Evolutionary conservation across 1,140 invertebrate genomes (phyloP).

Genomic region (Zaprionus inermis): DNA sequence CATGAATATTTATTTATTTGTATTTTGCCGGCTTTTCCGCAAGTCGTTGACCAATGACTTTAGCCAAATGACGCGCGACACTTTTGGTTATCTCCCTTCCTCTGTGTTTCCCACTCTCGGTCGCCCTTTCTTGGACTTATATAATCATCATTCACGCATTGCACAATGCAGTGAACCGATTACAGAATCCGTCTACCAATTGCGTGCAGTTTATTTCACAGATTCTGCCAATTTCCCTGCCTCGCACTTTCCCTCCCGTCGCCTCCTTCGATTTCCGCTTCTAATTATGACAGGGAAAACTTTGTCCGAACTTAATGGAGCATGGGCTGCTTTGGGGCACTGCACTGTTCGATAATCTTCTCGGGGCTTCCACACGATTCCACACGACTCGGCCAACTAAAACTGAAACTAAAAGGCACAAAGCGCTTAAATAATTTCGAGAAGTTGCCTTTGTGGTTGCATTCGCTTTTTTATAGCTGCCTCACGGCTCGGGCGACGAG

Average conservation of each 20-base stretch:
- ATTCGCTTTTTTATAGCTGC: slow-evolving; percentile 50
- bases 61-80: slow-evolving; percentile 6
- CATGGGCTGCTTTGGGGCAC: not conserved
- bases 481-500: slow-evolving; percentile 15
- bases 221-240: not conserved
- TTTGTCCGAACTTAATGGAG: slow-evolving; percentile 15
- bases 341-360: slow-evolving; percentile 46
- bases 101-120: not conserved
- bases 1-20: slow-evolving; percentile 43
- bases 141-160: slow-evolving; percentile 61
- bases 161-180: slow-evolving; percentile 31
- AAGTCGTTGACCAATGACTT: slow-evolving; percentile 24
- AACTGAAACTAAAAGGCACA: slow-evolving; percentile 46
- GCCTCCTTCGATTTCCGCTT: not conserved
- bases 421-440: slow-evolving; percentile 67
- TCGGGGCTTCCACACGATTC: slow-evolving; percentile 69
- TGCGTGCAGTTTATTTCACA: not conserved
- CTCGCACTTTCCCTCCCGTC: not conserved
- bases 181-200: not conserved
- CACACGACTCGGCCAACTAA: slow-evolving; percentile 71
- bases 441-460: slow-evolving; percentile 77
- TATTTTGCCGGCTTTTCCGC: slow-evolving; percentile 72
- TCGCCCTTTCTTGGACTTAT: slow-evolving; percentile 43
- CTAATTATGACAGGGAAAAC: slow-evolving; percentile 21
- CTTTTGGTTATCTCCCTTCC: not conserved